phyloP scores from a whole-genome alignment of 2,888 invertebrate species.

The Agrochola lychnidis region DNA sequence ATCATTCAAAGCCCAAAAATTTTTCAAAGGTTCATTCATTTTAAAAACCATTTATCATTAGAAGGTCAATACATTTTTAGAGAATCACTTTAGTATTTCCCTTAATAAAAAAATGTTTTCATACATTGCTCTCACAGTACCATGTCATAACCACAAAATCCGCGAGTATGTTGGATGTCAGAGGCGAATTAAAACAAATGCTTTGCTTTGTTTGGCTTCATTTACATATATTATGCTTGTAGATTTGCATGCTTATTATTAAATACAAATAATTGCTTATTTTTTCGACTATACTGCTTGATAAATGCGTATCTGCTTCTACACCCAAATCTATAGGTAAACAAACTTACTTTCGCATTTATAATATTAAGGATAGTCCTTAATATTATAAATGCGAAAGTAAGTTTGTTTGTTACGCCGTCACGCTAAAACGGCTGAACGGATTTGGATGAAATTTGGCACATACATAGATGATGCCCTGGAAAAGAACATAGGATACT shows the following conservation, averaged over 20 bases:
- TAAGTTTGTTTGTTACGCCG: too few species aligned
- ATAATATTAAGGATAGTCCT: too few species aligned
- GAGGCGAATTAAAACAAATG: neutral
- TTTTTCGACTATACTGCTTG: too few species aligned
- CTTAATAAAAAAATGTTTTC: neutral
- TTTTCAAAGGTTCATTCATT: neutral
- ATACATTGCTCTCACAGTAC: neutral
- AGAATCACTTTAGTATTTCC: too few species aligned
- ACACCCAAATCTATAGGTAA: too few species aligned
- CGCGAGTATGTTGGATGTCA: neutral
- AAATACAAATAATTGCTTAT: neutral
- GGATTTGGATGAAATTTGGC: too few species aligned
- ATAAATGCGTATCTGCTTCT: too few species aligned
- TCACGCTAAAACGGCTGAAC: too few species aligned
- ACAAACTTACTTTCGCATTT: too few species aligned
- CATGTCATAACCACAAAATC: neutral
- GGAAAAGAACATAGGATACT: too few species aligned
- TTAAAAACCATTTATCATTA: neutral
- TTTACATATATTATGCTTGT: neutral
- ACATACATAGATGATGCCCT: too few species aligned
- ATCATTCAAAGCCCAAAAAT: neutral
- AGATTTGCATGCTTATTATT: neutral
- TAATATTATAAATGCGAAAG: too few species aligned
- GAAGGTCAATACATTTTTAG: neutral
- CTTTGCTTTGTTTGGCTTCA: neutral